These are phyloP conservation scores for Cylindroiulus punctatus DNA, from an alignment of 2,888 invertebrate genomes.

Conservation along the genomic window DNA sequence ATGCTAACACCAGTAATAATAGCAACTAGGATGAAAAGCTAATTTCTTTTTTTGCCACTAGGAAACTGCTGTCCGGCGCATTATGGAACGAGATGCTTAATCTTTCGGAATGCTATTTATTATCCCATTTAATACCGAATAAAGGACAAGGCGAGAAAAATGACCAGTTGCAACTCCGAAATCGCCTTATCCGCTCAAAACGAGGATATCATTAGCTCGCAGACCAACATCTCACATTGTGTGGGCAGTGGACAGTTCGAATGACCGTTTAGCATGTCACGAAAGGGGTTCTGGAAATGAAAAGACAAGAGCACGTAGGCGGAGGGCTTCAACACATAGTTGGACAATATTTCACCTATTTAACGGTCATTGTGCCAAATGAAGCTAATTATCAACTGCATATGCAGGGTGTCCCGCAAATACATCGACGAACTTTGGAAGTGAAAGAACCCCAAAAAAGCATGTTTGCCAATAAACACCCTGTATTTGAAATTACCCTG, in stretches of 20 bases:
- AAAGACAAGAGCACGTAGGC: too few relatives aligned
- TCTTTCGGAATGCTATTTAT: conserved; percentile 6
- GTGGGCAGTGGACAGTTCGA: background rate
- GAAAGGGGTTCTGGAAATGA: too few relatives aligned
- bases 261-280: background rate
- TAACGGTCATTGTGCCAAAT: too few relatives aligned
- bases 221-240: background rate
- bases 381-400: too few relatives aligned
- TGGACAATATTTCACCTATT: too few relatives aligned
- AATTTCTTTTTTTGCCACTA: background rate
- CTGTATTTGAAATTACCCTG: too few relatives aligned
- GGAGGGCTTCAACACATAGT: too few relatives aligned
- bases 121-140: conserved; percentile 23
- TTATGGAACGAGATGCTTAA: conserved; percentile 25
- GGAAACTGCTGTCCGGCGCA: background rate
- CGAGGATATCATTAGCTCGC: background rate
- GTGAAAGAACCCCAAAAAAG: too few relatives aligned
- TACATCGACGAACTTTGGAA: too few relatives aligned
- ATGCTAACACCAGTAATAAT: background rate
- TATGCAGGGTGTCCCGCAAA: too few relatives aligned
- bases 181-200: background rate
- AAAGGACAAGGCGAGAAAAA: conserved; percentile 9
- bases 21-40: background rate
- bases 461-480: too few relatives aligned
- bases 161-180: background rate